phyloP scores from a whole-genome alignment of 1,140 invertebrate species.

The Brachionus paranguensis region DNA sequence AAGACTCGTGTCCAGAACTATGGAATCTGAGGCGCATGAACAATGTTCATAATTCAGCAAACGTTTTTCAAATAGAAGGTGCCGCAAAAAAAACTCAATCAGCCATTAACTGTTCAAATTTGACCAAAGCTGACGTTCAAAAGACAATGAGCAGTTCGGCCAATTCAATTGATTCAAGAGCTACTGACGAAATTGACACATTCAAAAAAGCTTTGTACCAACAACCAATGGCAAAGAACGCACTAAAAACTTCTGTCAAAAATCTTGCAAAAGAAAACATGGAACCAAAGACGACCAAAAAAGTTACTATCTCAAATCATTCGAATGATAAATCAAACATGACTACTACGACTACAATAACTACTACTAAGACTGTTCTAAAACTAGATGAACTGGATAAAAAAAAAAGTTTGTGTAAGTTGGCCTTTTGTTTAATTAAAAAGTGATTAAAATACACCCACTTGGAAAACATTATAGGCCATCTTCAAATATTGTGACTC shows the following conservation, averaged over 20 bases:
- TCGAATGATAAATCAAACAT: background rate
- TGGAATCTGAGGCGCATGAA: background rate
- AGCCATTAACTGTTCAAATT: background rate
- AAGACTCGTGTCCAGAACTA: background rate
- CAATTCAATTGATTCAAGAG: background rate
- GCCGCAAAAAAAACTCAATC: background rate
- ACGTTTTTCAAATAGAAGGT: background rate
- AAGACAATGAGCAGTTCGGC: background rate
- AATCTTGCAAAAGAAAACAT: background rate
- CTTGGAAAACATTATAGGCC: background rate
- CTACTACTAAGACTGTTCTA: slow-evolving; percentile 12
- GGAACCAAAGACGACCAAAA: background rate
- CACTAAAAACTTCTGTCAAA: background rate
- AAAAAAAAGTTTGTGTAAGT: slow-evolving; percentile 14
- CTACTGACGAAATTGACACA: background rate
- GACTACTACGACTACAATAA: background rate
- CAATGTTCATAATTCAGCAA: background rate
- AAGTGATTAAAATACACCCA: slow-evolving; percentile 2
- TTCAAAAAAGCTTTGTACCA: slow-evolving; percentile 6
- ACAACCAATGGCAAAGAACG: background rate
- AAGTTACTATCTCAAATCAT: background rate
- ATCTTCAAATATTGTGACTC: background rate
- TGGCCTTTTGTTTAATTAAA: background rate
- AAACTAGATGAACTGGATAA: slow-evolving; percentile 15
- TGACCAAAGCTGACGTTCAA: background rate